Evolutionary conservation across 1,140 invertebrate species (phyloP).

Genomic region (Eumaeus atala): DNA sequence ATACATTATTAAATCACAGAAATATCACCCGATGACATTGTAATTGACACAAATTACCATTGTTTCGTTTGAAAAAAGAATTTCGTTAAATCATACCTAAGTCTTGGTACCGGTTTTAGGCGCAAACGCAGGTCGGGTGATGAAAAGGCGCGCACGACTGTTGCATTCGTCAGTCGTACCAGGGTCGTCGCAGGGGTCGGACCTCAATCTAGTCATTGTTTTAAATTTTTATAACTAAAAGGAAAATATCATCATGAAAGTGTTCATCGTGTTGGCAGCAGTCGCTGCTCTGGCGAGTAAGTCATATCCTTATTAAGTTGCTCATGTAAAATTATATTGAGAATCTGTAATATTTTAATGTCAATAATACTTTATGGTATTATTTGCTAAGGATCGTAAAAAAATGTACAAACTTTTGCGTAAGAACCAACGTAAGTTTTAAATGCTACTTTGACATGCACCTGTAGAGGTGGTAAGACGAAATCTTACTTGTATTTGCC

Average conservation of each 20-base stretch:
- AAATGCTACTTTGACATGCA: too few species aligned
- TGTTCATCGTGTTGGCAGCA: slow-evolving; percentile 66
- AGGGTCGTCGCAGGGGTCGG: slow-evolving; percentile 59
- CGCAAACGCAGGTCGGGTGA: slow-evolving; percentile 53
- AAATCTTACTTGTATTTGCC: too few species aligned
- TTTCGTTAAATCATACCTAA: slow-evolving; percentile 59
- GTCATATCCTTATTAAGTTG: slow-evolving; percentile 24
- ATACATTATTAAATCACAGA: not conserved
- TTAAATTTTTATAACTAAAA: slow-evolving; percentile 48
- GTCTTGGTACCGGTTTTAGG: slow-evolving; percentile 61
- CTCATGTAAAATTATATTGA: too few species aligned
- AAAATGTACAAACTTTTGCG: too few species aligned
- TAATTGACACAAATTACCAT: slow-evolving; percentile 33
- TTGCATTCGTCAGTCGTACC: slow-evolving; percentile 57
- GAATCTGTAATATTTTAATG: too few species aligned
- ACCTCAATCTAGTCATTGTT: slow-evolving; percentile 68
- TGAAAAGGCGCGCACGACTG: slow-evolving; percentile 66
- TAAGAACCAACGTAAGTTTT: too few species aligned
- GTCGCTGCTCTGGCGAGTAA: slow-evolving; percentile 63
- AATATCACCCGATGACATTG: slow-evolving; percentile 11
- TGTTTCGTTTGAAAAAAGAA: slow-evolving; percentile 51
- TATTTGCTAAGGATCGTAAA: too few species aligned
- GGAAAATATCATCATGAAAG: slow-evolving; percentile 67
- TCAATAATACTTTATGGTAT: too few species aligned
- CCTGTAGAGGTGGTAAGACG: too few species aligned